Evolutionary conservation across 2,888 invertebrate genomes (phyloP), one percentile per base, ranked within the genome.

Genomic region (Phortica magna): DNA sequence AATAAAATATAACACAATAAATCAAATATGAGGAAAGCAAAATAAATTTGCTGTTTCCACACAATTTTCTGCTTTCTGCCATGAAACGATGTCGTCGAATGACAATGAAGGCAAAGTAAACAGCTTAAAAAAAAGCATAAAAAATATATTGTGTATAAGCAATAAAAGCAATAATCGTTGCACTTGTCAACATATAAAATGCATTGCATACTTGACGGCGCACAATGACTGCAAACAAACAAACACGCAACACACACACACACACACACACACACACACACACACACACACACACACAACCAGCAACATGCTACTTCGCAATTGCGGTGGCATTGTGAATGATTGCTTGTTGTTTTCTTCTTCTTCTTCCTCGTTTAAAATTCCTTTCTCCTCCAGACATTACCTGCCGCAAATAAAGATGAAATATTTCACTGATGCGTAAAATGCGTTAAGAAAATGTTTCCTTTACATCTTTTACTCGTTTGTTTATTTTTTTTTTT

Each of bases 161-260:
- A 61, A 22, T 55, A 71, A 55, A 71, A 71, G 70, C 53, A 71
- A 55, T 55, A 71, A 71, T 71, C 55, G 31, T 55, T 71, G 55
- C 70, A 71, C 70, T 55, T 71, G 70, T 71, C 70, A 71, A 55
- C 53, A 53, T 55, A 71, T 73, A 59, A 61, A 59, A 73, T 19
- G 42, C 73, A 48, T 71, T 64, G 43, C 73, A 74, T 74, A 64
- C 61, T 64, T 64, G 31, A 42, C 7, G 59, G n/a, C 61, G 14
- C 61, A 74, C 64, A 48, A 31, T 64, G n/a, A 31, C 22, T 61
- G 65, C 76, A 76, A 77, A 77, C 80, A 77, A 78, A 75, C 77
- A 77, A 55, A 61, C 70, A 82, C 17, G 6, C 22, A 17, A 55
- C 17, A 59, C 22, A 17, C 9, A 17, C 9, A 59, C 1, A 4